Percentiles rank a stretch among this genome's conserved stretches.
These are phyloP conservation scores for Drosophila serrata DNA, from an alignment of 1,140 invertebrate genomes.

Conservation along the genomic window DNA sequence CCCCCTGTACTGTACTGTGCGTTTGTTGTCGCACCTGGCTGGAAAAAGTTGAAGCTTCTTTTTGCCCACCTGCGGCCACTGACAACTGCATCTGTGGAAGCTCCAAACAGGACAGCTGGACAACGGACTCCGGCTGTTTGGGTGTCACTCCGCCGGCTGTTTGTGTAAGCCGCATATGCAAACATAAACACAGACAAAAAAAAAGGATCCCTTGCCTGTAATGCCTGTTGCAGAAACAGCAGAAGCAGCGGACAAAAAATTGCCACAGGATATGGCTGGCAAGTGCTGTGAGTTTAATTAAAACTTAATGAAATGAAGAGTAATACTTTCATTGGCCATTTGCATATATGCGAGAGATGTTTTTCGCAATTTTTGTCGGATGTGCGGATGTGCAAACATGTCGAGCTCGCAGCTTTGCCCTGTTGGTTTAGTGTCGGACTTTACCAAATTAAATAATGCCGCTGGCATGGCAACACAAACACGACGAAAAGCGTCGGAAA, in stretches of 20 bases:
- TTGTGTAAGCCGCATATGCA: slow-evolving; percentile 60
- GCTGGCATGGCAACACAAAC: slow-evolving; percentile 26
- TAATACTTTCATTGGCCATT: slow-evolving; percentile 72
- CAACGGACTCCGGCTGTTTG: not conserved
- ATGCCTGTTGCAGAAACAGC: slow-evolving; percentile 10
- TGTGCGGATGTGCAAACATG: slow-evolving; percentile 26
- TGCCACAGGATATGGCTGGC: slow-evolving; percentile 17
- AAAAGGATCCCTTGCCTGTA: not conserved
- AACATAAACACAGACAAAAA: slow-evolving; percentile 26
- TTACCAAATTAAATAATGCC: slow-evolving; percentile 49
- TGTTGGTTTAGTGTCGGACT: slow-evolving; percentile 44
- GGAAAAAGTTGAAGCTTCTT: slow-evolving; percentile 25
- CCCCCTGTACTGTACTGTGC: not conserved
- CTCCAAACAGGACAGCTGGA: not conserved
- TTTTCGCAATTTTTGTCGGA: slow-evolving; percentile 9
- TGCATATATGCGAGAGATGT: slow-evolving; percentile 12
- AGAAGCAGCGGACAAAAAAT: not conserved
- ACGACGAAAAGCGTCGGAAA: not conserved
- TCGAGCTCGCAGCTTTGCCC: slow-evolving; percentile 21
- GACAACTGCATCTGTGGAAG: slow-evolving; percentile 47
- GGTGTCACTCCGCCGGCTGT: slow-evolving; percentile 41
- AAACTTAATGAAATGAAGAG: slow-evolving; percentile 73
- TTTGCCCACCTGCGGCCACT: slow-evolving; percentile 37
- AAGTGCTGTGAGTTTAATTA: slow-evolving; percentile 67
- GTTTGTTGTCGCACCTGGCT: not conserved